Conservation (phyloP, 1,140 invertebrate genomes). For the Drosophila auraria region DNA sequence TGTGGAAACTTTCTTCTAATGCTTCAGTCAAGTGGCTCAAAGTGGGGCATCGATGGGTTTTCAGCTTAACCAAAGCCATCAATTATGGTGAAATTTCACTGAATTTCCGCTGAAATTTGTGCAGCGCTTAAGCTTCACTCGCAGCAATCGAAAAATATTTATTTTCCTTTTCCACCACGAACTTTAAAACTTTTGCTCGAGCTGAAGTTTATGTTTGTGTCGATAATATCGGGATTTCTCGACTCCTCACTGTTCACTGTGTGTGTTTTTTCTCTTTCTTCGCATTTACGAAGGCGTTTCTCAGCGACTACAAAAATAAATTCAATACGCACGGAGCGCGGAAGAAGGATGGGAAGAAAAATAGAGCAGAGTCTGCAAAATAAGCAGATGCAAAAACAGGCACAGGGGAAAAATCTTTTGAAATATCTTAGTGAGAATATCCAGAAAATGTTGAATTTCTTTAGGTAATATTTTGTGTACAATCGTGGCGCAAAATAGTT, state of each 20-base stretch:
- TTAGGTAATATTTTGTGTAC: neutral
- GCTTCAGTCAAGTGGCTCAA: slow-evolving; percentile 50
- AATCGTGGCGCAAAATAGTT: neutral
- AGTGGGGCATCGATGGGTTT: slow-evolving; percentile 55
- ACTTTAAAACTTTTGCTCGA: slow-evolving; percentile 33
- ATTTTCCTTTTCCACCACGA: slow-evolving; percentile 15
- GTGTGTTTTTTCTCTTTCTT: slow-evolving; percentile 1
- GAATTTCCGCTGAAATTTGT: slow-evolving; percentile 48
- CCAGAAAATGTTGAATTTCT: neutral
- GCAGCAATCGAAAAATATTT: slow-evolving; percentile 41
- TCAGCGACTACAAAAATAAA: slow-evolving; percentile 32
- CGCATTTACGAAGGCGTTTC: slow-evolving; percentile 17
- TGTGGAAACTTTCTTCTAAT: slow-evolving; percentile 50
- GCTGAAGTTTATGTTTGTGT: slow-evolving; percentile 48
- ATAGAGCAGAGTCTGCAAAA: slow-evolving; percentile 22
- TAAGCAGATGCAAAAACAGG: slow-evolving; percentile 29
- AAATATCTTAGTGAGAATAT: too few relatives aligned
- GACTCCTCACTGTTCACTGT: neutral
- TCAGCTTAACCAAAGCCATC: slow-evolving; percentile 55
- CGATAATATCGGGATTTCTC: slow-evolving; percentile 48
- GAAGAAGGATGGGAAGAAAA: slow-evolving; percentile 3
- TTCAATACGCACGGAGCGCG: slow-evolving; percentile 34
- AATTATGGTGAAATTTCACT: slow-evolving; percentile 51
- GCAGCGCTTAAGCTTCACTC: slow-evolving; percentile 32
- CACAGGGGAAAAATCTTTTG: neutral